A percentile compares a stretch with the other conserved stretches of the same genome.
Conservation (phyloP, 2,113 vertebrate genomes). For the Oriolus oriolus region DNA sequence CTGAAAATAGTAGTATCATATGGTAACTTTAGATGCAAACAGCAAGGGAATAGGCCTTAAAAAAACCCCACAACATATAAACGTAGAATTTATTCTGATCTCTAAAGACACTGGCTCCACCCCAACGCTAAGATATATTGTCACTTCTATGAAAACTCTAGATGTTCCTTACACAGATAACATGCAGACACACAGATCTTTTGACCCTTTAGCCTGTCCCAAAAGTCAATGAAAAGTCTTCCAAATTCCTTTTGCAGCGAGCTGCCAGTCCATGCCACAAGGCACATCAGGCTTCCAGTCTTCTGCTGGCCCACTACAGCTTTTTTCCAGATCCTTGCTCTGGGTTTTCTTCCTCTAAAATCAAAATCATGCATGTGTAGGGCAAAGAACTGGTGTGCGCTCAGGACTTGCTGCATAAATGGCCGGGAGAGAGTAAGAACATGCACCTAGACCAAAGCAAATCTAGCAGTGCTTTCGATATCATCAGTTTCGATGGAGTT, state of each 20-base stretch:
- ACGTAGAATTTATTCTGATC: neutral
- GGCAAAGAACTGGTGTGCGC: neutral
- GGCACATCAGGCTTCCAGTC: neutral
- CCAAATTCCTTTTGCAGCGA: neutral
- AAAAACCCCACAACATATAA: neutral
- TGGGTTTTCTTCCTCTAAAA: neutral
- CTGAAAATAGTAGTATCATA: neutral
- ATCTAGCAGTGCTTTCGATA: neutral
- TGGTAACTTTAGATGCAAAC: neutral
- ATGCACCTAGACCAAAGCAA: neutral
- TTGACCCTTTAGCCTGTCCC: neutral
- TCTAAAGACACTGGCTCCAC: neutral
- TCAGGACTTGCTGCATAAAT: neutral
- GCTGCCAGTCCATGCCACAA: neutral
- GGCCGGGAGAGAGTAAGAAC: neutral
- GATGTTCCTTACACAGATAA: neutral
- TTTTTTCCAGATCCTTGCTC: neutral
- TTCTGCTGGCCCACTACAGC: neutral
- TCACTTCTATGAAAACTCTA: neutral
- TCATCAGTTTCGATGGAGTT: neutral
- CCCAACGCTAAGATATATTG: neutral
- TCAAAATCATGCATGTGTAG: rapidly evolving
- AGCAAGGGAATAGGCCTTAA: neutral
- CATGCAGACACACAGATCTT: neutral
- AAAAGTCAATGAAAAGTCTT: neutral